A percentile compares a stretch with the other conserved stretches of the same genome.
These are phyloP conservation scores for Dynastes maya DNA, from an alignment of 2,888 invertebrate species.

Conservation along the genomic window DNA sequence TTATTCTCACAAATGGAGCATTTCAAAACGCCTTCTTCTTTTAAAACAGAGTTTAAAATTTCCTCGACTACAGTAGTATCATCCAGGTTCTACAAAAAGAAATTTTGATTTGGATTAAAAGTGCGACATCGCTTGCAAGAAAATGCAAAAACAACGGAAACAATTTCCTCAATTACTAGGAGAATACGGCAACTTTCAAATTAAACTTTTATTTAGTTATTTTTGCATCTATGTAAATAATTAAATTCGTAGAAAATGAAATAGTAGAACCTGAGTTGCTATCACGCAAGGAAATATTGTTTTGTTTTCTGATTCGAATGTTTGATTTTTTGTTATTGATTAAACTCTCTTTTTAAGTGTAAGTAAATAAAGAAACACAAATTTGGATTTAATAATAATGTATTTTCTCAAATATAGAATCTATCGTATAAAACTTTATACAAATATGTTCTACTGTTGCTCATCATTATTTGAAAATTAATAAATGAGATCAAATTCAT, in stretches of 20 bases:
- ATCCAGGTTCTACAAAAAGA: slow-evolving; percentile 45
- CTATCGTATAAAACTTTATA: slow-evolving; percentile 35
- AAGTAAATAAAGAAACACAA: slow-evolving; percentile 42
- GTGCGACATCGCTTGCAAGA: too few species aligned
- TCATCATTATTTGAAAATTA: slow-evolving; percentile 23
- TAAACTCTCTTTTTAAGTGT: background rate
- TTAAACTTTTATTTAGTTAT: background rate
- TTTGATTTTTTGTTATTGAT: slow-evolving; percentile 12
- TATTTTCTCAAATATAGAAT: slow-evolving; percentile 32
- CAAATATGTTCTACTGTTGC: slow-evolving; percentile 11
- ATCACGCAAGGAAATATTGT: background rate
- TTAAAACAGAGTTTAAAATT: slow-evolving; percentile 34
- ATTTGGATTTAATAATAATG: slow-evolving; percentile 32
- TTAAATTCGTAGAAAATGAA: background rate
- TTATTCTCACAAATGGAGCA: slow-evolving; percentile 22
- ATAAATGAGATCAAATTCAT: background rate
- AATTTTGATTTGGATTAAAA: slow-evolving; percentile 33
- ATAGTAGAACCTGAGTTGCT: slow-evolving; percentile 12
- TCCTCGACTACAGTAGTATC: slow-evolving; percentile 33
- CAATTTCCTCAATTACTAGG: background rate
- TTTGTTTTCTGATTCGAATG: background rate
- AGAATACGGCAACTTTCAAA: background rate
- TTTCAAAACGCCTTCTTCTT: slow-evolving; percentile 33
- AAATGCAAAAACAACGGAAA: background rate
- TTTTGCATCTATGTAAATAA: background rate